These are phyloP conservation scores for Allygus modestus DNA, from an alignment of 2,888 invertebrate species.

Conservation along the genomic window DNA sequence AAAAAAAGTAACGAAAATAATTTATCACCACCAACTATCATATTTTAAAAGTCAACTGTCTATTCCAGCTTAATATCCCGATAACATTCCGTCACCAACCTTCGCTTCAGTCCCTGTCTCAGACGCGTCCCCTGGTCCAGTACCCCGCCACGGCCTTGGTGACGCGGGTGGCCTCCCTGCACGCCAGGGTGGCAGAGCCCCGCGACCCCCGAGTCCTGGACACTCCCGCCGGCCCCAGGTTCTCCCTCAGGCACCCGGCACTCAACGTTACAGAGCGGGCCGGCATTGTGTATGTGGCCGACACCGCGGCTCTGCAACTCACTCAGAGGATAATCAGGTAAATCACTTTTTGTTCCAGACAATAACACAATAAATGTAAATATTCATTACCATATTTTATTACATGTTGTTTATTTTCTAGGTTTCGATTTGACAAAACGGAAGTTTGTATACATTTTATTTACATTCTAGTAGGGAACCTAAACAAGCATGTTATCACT, in stretches of 20 bases:
- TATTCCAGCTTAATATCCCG: neutral
- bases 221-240: conserved; percentile 41
- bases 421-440: too few species aligned
- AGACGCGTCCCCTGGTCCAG: conserved; percentile 8
- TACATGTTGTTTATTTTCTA: too few species aligned
- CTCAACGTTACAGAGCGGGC: conserved; percentile 63
- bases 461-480: too few species aligned
- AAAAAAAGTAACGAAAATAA: too few species aligned
- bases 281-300: conserved; percentile 66
- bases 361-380: too few species aligned
- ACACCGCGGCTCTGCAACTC: conserved; percentile 36
- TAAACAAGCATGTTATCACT: too few species aligned
- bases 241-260: conserved; percentile 25
- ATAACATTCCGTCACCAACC: neutral
- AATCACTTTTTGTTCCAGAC: too few species aligned
- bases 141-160: conserved; percentile 60
- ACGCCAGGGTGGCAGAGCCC: conserved; percentile 70
- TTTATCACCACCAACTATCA: too few species aligned
- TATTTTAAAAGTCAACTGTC: too few species aligned
- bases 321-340: neutral
- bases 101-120: neutral
- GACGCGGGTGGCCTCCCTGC: conserved; percentile 72
- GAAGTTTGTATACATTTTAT: too few species aligned
- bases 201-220: conserved; percentile 66
- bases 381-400: too few species aligned